Evolutionary conservation across 2,888 invertebrate genomes (phyloP), one percentile per base, ranked within the genome.

Genomic region (Kryphioiulus occultus): DNA sequence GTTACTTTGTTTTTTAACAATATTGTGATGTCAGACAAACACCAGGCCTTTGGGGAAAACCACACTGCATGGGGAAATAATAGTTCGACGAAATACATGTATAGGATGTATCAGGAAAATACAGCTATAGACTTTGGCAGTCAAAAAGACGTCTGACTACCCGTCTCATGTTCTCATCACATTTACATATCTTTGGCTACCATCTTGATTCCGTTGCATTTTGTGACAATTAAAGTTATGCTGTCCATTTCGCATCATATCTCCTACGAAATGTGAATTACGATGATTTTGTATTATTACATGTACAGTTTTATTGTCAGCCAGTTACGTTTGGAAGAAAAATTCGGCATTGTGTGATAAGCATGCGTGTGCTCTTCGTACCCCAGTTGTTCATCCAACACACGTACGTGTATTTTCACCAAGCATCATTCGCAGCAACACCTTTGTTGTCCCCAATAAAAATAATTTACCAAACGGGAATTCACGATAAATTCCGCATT

Each of bases 401-500:
- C 78, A 78, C 78, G 26, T 78, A 78, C 78, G 30, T 30, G 26
- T 78, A 78, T 78, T 78, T 78, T 78, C 10, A 30, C n/a, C n/a
- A 30, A 78, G 22, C n/a, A 68, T 68, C 26, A 10, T 26, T 68
- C 26, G 12, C 68, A 78, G 26, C 78, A 78, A 30, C 78, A 78
- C 78, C 30, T 30, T 78, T 30, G 30, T 78, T 78, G 78, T 30
- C 26, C 78, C 12, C 30, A 78, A 78, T 30, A 30, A 78, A 78
- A 78, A 78, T 78, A 30, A 78, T 78, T 78, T 78, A 30, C 30
- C 30, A 78, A 78, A 26, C 30, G 22, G 78, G 78, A 78, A 78
- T 78, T 78, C 78, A 30, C 15, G 12, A 78, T 78, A 78, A 78
- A 78, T 78, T 78, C 30, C 78, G 26, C 78, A 78, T 78, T 17